Evolutionary conservation across 2,888 invertebrate genomes (phyloP), one percentile per base, ranked within the genome.

Genomic region (Bombylius major): DNA sequence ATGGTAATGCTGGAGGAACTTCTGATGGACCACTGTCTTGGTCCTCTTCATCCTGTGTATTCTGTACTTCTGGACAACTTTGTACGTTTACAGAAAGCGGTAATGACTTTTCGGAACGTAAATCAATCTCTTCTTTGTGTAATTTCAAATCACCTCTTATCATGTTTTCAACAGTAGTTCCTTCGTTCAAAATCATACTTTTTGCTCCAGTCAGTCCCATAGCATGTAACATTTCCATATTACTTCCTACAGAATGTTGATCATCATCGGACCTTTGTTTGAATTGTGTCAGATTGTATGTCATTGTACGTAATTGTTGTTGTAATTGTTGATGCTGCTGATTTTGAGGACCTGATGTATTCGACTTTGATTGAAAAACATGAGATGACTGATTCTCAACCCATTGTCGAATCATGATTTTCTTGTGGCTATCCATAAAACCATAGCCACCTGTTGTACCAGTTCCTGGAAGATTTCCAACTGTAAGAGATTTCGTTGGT

Each of bases 341-440:
- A 49, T 60, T 59, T 54, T 62, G 61, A 49, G 66, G 67, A 5
- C 66, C 66, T n/a, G 73, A 71, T 13, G 81, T 78, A 60, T 72
- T 81, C 62, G 80, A 80, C 2, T 81, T 80, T 66, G 82, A 82
- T 67, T 86, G 84, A 65, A 74, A 71, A 62, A 89, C 86, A 75
- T 90, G 89, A 23, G 84, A 82, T 1, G 88, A 88, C 73, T 92
- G 92, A 68, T 89, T 90, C 73, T 92, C 92, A 2, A 93, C 92
- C 93, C 93, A 93, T 68, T 91, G 87, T 51, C 89, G 78, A 53
- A 93, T 93, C 93, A 93, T 93, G 64, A 86, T 87, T 71, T 91
- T 90, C 70, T 94, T 94, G 66, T 91, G 90, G 64, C 82, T 88
- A 66, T 93, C 93, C 92, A 93, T 92, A 66, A 89, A 92, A 1